A percentile compares a stretch with the other conserved stretches of the same genome.
Conservation (phyloP, 2,797 vertebrate genomes). For the Danio tinwini region DNA sequence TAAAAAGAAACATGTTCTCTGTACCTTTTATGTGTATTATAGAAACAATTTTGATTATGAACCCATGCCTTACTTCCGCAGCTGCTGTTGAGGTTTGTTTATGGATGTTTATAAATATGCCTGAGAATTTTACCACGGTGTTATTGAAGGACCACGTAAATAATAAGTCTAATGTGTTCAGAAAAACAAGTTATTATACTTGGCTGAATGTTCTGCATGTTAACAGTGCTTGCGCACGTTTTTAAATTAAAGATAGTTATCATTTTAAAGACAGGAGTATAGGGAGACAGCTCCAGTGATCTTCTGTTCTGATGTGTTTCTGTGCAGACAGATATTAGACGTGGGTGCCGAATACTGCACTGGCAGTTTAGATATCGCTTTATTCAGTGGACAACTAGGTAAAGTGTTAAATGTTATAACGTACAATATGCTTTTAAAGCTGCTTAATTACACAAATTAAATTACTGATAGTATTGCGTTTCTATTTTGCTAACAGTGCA, state of each 20-base stretch:
- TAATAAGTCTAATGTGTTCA: neutral
- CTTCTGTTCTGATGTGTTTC: neutral
- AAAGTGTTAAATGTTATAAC: conserved; percentile 15
- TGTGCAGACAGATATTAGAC: neutral
- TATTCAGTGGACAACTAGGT: conserved; percentile 30
- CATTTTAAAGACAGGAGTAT: conserved; percentile 14
- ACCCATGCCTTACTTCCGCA: conserved; percentile 30
- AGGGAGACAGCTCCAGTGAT: neutral
- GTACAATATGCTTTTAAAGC: neutral
- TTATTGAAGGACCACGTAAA: neutral
- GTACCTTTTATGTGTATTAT: conserved; percentile 41
- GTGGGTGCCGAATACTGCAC: neutral
- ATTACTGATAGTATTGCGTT: neutral
- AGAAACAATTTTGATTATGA: conserved; percentile 7
- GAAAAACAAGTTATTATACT: neutral
- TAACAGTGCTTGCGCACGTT: neutral
- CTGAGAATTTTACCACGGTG: neutral
- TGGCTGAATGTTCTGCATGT: neutral
- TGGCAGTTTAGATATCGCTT: neutral
- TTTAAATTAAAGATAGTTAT: conserved; percentile 3
- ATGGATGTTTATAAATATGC: neutral
- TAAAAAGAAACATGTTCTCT: neutral
- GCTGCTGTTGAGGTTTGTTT: conserved; percentile 17
- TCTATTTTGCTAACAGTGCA: neutral
- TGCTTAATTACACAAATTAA: neutral